A percentile compares a stretch with the other conserved stretches of the same genome.
These are phyloP conservation scores for Sanderia malayensis DNA, from an alignment of 30 jellyfish, hydroid and myxozoan genomes.

Conservation along the genomic window DNA sequence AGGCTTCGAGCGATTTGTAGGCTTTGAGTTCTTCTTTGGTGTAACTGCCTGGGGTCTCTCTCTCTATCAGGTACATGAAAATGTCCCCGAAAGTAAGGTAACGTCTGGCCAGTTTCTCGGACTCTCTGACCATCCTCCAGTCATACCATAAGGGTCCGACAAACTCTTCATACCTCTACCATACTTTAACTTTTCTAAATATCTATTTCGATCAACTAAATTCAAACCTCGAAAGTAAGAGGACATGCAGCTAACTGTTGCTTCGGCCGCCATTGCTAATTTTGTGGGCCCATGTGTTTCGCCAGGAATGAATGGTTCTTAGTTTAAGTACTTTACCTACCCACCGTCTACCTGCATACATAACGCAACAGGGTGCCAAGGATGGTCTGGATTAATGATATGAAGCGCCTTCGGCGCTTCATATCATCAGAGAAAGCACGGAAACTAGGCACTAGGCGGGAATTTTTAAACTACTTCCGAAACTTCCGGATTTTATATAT, in stretches of 20 bases:
- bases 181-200: slow-evolving; percentile 9
- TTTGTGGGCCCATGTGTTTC: slow-evolving; percentile 12
- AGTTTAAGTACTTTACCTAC: too few species aligned
- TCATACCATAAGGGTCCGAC: slow-evolving; percentile 8
- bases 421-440: too few species aligned
- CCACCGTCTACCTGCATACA: too few species aligned
- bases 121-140: slow-evolving; percentile 13
- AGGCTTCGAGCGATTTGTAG: neutral
- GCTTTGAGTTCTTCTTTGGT: neutral
- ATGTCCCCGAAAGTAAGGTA: neutral
- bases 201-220: slow-evolving; percentile 9
- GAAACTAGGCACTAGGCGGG: too few species aligned
- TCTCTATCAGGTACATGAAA: neutral
- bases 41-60: neutral
- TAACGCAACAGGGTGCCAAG: too few species aligned
- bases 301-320: too few species aligned
- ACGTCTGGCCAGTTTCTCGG: slow-evolving; percentile 14
- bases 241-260: slow-evolving; percentile 7
- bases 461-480: too few species aligned
- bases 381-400: too few species aligned
- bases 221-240: slow-evolving; percentile 19
- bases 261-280: slow-evolving; percentile 15
- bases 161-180: slow-evolving; percentile 12
- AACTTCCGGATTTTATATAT: too few species aligned
- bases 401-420: too few species aligned